A percentile compares a stretch with the other conserved stretches of the same genome.
phyloP scores from a whole-genome alignment of 2,113 vertebrate genomes.

The Mesocricetus auratus region DNA sequence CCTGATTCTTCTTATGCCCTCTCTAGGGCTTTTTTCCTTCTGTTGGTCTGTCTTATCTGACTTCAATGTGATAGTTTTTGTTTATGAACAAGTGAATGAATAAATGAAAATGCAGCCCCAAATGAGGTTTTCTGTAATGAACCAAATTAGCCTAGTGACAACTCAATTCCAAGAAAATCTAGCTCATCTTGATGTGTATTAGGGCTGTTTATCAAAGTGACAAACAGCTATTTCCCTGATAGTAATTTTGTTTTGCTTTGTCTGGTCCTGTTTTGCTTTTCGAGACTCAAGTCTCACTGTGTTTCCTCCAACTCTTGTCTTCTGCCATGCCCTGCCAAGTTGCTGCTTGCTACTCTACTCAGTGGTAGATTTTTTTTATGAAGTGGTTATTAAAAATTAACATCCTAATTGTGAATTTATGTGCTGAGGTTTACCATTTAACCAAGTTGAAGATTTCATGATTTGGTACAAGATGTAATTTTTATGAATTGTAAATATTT shows the following conservation, averaged over 20 bases:
- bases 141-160: not conserved
- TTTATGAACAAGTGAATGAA: not conserved
- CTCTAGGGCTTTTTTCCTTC: not conserved
- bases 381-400: constrained; percentile 33
- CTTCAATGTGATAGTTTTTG: not conserved
- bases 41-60: not conserved
- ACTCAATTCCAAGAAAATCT: not conserved
- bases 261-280: not conserved
- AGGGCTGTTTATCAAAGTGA: not conserved
- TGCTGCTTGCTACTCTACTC: not conserved
- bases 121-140: not conserved
- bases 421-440: not conserved
- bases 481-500: not conserved
- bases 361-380: not conserved
- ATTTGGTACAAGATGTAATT: constrained; percentile 12
- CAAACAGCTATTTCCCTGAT: not conserved
- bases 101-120: not conserved
- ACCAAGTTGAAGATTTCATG: constrained; percentile 48
- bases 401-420: constrained; percentile 46
- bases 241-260: not conserved
- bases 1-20: not conserved
- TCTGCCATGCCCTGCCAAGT: not conserved
- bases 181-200: not conserved
- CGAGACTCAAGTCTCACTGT: not conserved
- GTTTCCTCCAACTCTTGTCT: not conserved